A percentile compares a stretch with the other conserved stretches of the same genome.
Evolutionary conservation across 2,797 vertebrate species (phyloP).

Genomic region (Tapera naevia): DNA sequence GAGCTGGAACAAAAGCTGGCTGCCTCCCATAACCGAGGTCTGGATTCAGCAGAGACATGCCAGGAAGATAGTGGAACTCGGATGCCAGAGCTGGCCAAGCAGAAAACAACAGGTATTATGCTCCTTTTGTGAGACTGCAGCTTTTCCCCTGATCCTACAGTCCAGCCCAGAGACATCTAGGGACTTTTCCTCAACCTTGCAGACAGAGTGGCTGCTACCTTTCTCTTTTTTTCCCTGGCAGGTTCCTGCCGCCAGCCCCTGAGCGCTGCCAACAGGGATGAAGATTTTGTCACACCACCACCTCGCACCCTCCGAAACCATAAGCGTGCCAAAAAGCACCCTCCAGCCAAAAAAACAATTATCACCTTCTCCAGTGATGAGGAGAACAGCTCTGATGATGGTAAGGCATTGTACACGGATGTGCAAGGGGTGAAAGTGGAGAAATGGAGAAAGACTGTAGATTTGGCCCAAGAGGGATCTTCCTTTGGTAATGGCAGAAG

Average conservation of each 20-base stretch:
- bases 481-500: neutral
- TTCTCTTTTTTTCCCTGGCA: neutral
- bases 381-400: conserved; percentile 77
- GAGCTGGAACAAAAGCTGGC: conserved; percentile 92
- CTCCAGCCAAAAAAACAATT: conserved; percentile 61
- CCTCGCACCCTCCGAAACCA: conserved; percentile 5
- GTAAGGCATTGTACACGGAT: conserved; percentile 17
- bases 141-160: neutral
- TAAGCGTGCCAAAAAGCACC: conserved; percentile 42
- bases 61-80: conserved; percentile 50
- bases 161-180: neutral
- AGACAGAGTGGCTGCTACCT: neutral
- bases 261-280: conserved; percentile 18
- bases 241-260: conserved; percentile 25
- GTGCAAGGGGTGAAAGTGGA: neutral
- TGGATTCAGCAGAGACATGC: conserved; percentile 81
- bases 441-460: neutral
- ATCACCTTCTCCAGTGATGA: conserved; percentile 91
- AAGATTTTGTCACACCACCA: conserved; percentile 83
- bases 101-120: conserved; percentile 48
- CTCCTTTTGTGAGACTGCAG: neutral
- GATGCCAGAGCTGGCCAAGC: neutral
- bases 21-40: conserved; percentile 84
- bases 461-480: neutral
- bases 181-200: neutral